Conservation (phyloP, 2,888 invertebrate genomes). For the Brenthis daphne region DNA sequence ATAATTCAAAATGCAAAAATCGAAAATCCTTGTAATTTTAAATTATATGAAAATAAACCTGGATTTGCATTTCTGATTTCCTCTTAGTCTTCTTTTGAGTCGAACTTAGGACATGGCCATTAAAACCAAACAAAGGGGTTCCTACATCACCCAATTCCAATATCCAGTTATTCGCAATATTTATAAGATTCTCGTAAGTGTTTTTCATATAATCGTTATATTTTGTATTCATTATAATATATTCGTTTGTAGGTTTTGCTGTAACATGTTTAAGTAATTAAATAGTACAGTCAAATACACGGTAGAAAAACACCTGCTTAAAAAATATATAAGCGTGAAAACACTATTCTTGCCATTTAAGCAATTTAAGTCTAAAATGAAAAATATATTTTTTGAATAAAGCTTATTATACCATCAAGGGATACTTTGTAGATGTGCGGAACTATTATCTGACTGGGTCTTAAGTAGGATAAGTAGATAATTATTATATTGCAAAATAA, state of each 20-base stretch:
- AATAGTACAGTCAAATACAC: neutral
- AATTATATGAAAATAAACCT: conserved; percentile 43
- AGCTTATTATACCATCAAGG: too few relatives aligned
- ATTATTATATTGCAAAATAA: too few relatives aligned
- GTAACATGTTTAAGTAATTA: conserved; percentile 33
- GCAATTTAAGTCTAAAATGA: too few relatives aligned
- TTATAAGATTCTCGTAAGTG: conserved; percentile 62
- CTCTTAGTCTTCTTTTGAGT: conserved; percentile 65
- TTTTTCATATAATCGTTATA: conserved; percentile 70
- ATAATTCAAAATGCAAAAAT: too few relatives aligned
- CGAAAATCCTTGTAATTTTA: too few relatives aligned
- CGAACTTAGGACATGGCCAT: conserved; percentile 59
- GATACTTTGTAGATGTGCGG: too few relatives aligned
- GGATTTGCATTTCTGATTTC: conserved; percentile 65
- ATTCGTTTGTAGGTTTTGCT: conserved; percentile 63
- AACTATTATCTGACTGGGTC: too few relatives aligned
- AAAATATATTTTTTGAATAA: too few relatives aligned
- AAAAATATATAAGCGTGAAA: too few relatives aligned
- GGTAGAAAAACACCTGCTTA: too few relatives aligned
- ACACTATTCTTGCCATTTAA: too few relatives aligned
- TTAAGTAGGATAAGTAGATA: too few relatives aligned
- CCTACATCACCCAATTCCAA: conserved; percentile 64
- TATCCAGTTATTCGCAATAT: conserved; percentile 71
- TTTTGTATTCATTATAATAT: conserved; percentile 57
- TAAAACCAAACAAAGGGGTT: conserved; percentile 58